A percentile compares a stretch with the other conserved stretches of the same genome.
phyloP scores from a whole-genome alignment of 2,113 vertebrate genomes.

The Laticauda colubrina region DNA sequence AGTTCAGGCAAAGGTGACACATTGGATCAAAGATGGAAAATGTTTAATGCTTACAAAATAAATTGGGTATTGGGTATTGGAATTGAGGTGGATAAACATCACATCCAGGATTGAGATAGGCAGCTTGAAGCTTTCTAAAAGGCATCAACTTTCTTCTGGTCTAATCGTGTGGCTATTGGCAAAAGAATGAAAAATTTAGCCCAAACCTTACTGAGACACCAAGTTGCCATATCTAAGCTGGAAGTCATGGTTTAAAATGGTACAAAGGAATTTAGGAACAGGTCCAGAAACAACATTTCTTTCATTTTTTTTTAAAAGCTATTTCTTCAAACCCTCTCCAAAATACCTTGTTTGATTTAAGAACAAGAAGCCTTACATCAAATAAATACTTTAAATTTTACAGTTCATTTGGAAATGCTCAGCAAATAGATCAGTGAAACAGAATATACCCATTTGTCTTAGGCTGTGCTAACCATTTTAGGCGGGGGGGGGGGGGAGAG shows the following conservation, averaged over 20 bases:
- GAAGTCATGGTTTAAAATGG: neutral
- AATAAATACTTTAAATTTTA: neutral
- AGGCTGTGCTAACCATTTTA: neutral
- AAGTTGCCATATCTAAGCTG: neutral
- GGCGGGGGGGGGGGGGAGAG: accelerated
- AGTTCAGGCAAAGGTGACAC: neutral
- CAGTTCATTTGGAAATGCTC: neutral
- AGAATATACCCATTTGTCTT: neutral
- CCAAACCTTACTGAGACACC: neutral
- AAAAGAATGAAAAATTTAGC: neutral
- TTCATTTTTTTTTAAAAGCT: neutral
- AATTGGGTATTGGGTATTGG: neutral
- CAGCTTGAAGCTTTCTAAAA: neutral
- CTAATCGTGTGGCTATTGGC: neutral
- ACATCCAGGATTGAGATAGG: neutral
- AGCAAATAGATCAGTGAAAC: neutral
- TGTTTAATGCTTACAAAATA: neutral
- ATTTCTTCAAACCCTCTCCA: neutral
- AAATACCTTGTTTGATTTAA: neutral
- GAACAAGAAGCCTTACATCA: neutral
- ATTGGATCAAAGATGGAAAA: neutral
- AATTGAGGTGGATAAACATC: neutral
- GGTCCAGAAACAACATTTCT: neutral
- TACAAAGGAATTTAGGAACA: neutral
- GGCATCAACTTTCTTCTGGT: neutral